These are phyloP conservation scores for Xyrichtys novacula DNA, from an alignment of 2,797 vertebrate genomes.

Conservation along the genomic window DNA sequence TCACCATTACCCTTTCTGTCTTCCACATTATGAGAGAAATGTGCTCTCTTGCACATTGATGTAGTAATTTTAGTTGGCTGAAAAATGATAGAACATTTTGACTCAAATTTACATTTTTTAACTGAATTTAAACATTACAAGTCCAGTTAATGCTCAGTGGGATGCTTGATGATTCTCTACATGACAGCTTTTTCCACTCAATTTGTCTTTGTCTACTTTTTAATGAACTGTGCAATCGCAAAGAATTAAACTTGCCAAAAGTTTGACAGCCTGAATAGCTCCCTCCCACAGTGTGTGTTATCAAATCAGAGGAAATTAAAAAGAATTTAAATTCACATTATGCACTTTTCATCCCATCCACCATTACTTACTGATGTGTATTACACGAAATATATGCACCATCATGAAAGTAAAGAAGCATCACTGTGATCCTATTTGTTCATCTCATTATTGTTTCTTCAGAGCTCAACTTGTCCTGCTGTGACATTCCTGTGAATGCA, in stretches of 20 bases:
- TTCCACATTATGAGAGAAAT: too few species aligned
- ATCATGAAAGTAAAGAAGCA: conserved; percentile 10
- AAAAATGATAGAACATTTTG: too few species aligned
- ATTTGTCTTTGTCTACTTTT: conserved; percentile 12
- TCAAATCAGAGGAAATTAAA: background rate
- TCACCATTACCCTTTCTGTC: too few species aligned
- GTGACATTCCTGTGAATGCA: background rate
- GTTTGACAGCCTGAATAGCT: background rate
- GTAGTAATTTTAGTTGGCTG: too few species aligned
- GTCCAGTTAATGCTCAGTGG: too few species aligned
- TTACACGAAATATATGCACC: background rate
- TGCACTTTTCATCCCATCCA: conserved; percentile 2
- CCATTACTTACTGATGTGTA: conserved; percentile 1
- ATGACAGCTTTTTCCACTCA: background rate
- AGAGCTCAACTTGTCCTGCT: conserved; percentile 7
- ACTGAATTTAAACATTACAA: too few species aligned
- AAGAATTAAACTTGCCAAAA: conserved; percentile 12
- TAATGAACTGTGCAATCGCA: conserved; percentile 17
- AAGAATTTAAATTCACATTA: conserved; percentile 13
- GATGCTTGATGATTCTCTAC: too few species aligned
- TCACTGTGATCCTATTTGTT: conserved; percentile 17
- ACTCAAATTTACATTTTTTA: too few species aligned
- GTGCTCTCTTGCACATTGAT: too few species aligned
- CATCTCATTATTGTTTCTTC: conserved; percentile 25
- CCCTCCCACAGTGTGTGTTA: background rate